Percentiles rank a stretch among this genome's conserved stretches.
Evolutionary conservation across 1,140 invertebrate genomes (phyloP).

Genomic region (Diorhabda elongata): DNA sequence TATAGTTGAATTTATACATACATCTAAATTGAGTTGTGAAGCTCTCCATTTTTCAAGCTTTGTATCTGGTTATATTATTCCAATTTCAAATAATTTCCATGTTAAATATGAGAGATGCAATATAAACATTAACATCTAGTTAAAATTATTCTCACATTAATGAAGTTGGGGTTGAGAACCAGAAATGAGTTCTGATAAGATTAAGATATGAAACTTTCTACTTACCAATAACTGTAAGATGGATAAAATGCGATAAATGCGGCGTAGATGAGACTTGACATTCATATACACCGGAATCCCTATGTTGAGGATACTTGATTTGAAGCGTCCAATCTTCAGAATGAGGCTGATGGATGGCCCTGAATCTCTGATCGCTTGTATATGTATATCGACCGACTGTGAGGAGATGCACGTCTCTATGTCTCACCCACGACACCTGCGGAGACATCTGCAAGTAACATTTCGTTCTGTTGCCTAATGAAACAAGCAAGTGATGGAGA

Average conservation of each 20-base stretch:
- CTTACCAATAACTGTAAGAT: slow-evolving; percentile 74
- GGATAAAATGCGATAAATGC: slow-evolving; percentile 70
- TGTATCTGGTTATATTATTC: too few species aligned
- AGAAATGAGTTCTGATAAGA: too few species aligned
- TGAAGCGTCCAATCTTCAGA: slow-evolving; percentile 87
- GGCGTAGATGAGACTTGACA: slow-evolving; percentile 78
- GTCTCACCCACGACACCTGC: slow-evolving; percentile 86
- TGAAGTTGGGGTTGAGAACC: too few species aligned
- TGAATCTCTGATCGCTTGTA: slow-evolving; percentile 84
- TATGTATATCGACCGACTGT: slow-evolving; percentile 89
- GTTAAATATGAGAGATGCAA: too few species aligned
- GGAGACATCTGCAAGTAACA: slow-evolving; percentile 62
- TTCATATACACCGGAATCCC: slow-evolving; percentile 73
- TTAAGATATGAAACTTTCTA: too few species aligned
- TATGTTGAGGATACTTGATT: slow-evolving; percentile 65
- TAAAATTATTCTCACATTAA: too few species aligned
- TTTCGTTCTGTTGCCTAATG: slow-evolving; percentile 17
- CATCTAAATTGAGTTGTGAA: too few species aligned
- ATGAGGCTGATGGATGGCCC: slow-evolving; percentile 76
- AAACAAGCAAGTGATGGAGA: slow-evolving; percentile 7
- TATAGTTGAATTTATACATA: too few species aligned
- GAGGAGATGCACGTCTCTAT: slow-evolving; percentile 81
- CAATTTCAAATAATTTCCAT: too few species aligned
- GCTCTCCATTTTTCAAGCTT: too few species aligned
- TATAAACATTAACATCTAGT: too few species aligned